Evolutionary conservation across 2,797 vertebrate genomes (phyloP).

Genomic region (Pangasius krempfi): DNA sequence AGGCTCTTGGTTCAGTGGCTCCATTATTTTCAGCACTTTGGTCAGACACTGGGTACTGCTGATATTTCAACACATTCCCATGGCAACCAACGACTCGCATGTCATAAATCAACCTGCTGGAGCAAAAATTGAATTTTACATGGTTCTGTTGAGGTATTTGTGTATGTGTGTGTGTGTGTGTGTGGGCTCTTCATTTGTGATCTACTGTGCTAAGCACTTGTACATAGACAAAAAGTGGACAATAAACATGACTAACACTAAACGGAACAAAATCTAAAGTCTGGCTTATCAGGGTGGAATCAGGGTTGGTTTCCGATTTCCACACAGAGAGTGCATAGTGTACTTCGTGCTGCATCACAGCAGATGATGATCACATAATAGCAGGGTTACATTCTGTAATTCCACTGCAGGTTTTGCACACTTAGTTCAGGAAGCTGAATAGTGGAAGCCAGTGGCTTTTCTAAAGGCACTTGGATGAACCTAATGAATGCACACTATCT

Average conservation of each 20-base stretch:
- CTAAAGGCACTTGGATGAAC: neutral
- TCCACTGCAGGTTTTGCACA: neutral
- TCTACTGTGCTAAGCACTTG: constrained; percentile 24
- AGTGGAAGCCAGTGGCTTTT: neutral
- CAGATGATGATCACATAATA: constrained; percentile 17
- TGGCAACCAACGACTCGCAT: constrained; percentile 52
- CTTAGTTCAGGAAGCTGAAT: neutral
- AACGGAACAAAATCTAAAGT: neutral
- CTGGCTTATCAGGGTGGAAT: too few species aligned
- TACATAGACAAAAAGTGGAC: constrained; percentile 17
- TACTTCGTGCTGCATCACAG: neutral
- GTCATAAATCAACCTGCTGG: constrained; percentile 55
- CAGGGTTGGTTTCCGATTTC: neutral
- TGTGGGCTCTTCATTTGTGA: constrained; percentile 37
- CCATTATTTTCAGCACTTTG: constrained; percentile 50
- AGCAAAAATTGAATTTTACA: constrained; percentile 45
- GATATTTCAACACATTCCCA: constrained; percentile 55
- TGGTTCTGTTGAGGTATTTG: constrained; percentile 18
- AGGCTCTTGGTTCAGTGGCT: constrained; percentile 36
- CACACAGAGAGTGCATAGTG: neutral
- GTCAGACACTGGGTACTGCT: constrained; percentile 42
- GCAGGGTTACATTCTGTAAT: constrained; percentile 8
- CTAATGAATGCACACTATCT: neutral
- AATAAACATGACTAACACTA: neutral
- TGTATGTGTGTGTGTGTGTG: constrained; percentile 23